A percentile compares a stretch with the other conserved stretches of the same genome.
Conservation (phyloP, 2,888 invertebrate genomes). For the Philaethria dido region DNA sequence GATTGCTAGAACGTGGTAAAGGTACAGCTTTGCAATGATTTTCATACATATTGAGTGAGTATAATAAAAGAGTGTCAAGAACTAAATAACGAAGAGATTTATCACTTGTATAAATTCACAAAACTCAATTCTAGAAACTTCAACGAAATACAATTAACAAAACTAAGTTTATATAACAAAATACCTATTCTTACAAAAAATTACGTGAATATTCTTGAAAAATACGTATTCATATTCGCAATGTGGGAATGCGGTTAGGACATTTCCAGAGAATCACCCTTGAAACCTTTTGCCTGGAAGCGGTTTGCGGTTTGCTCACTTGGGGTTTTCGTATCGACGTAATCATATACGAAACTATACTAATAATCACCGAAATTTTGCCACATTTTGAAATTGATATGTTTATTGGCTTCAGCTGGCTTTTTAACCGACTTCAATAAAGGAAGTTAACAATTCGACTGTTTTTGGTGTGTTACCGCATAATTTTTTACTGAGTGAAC, state of each 20-base stretch:
- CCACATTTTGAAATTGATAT: background rate
- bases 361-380: conserved; percentile 3
- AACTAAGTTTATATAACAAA: background rate
- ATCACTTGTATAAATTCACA: too few relatives aligned
- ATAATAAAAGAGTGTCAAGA: too few relatives aligned
- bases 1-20: too few relatives aligned
- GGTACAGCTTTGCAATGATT: too few relatives aligned
- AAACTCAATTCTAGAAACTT: too few relatives aligned
- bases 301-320: conserved; percentile 36
- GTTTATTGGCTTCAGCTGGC: background rate
- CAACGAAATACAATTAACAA: too few relatives aligned
- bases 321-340: conserved; percentile 22
- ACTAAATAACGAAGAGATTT: too few relatives aligned
- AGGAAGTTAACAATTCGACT: too few relatives aligned
- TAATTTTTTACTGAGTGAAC: too few relatives aligned
- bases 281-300: conserved; percentile 41
- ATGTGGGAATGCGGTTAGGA: conserved; percentile 38
- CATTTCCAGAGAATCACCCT: conserved; percentile 36
- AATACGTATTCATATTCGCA: conserved; percentile 30
- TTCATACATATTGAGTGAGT: too few relatives aligned
- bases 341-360: conserved; percentile 14
- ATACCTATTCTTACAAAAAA: background rate
- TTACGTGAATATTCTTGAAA: conserved; percentile 3
- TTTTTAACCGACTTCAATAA: background rate
- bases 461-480: too few relatives aligned